Percentiles rank a stretch among this genome's conserved stretches.
phyloP scores from a whole-genome alignment of 1,140 invertebrate genomes.

The Drosophila kohkoa region DNA sequence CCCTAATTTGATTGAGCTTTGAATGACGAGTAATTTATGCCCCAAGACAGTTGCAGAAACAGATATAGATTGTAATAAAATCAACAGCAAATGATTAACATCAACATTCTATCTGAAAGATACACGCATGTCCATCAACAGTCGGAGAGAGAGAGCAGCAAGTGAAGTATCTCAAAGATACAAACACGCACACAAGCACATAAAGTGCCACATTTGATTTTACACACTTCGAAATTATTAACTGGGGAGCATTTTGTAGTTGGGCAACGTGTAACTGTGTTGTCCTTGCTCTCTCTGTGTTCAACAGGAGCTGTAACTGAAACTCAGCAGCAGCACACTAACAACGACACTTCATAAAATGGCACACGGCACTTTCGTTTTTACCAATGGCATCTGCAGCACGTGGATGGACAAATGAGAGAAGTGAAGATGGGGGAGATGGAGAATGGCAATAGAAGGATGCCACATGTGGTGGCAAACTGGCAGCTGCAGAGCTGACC shows the following conservation, averaged over 20 bases:
- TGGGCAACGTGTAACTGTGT: conserved; percentile 67
- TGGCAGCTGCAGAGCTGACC: conserved; percentile 22
- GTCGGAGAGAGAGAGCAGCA: background rate
- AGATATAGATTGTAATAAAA: background rate
- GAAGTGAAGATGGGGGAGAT: background rate
- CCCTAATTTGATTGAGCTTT: conserved; percentile 61
- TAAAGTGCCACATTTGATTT: conserved; percentile 70
- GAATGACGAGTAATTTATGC: conserved; percentile 61
- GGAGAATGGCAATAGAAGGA: background rate
- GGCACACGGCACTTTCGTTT: conserved; percentile 76
- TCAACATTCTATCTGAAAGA: conserved; percentile 26
- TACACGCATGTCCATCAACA: conserved; percentile 12
- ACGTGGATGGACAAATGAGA: conserved; percentile 44
- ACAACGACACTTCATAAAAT: conserved; percentile 78
- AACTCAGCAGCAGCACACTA: conserved; percentile 23
- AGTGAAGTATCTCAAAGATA: conserved; percentile 37
- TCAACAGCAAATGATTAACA: conserved; percentile 21
- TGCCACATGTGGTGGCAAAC: conserved; percentile 18
- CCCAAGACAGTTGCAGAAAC: conserved; percentile 8
- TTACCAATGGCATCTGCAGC: conserved; percentile 74
- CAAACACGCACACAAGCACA: conserved; percentile 15
- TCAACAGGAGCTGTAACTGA: conserved; percentile 23
- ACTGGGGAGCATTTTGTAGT: conserved; percentile 83
- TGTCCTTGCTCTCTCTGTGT: background rate
- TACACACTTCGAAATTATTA: conserved; percentile 75